These are phyloP conservation scores for Scaptomyza caliginosa DNA, from an alignment of 2,888 invertebrate genomes.

Conservation along the genomic window DNA sequence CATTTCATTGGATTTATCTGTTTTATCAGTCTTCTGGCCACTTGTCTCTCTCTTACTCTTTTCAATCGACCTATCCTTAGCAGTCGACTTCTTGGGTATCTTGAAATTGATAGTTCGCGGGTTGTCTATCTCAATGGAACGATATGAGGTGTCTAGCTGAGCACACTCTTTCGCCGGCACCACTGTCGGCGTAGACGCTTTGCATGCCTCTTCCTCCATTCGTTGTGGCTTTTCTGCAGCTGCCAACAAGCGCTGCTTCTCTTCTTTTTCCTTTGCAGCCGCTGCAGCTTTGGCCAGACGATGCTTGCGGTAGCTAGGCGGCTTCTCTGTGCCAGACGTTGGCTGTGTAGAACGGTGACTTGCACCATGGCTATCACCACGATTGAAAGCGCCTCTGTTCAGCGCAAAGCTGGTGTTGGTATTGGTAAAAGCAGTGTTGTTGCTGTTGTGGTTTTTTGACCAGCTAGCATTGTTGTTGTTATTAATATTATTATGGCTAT, in stretches of 20 bases:
- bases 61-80: conserved; percentile 7
- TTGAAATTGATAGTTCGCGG: conserved; percentile 71
- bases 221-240: conserved; percentile 34
- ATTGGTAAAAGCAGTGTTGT: neutral
- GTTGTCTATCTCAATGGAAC: conserved; percentile 48
- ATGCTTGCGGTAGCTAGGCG: conserved; percentile 79
- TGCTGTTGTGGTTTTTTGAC: neutral
- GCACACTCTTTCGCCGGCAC: conserved; percentile 4
- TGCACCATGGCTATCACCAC: neutral
- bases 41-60: conserved; percentile 1
- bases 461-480: conserved; percentile 6
- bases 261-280: conserved; percentile 19
- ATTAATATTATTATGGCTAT: neutral
- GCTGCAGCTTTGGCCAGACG: conserved; percentile 70
- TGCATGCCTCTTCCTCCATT: neutral
- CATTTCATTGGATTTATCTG: conserved; percentile 4
- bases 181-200: neutral
- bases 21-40: conserved; percentile 8
- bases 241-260: conserved; percentile 22
- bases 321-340: conserved; percentile 20
- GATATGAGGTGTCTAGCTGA: conserved; percentile 79
- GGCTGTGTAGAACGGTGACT: neutral
- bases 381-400: neutral
- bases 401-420: neutral
- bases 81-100: conserved; percentile 70